Conservation (phyloP, 2,797 vertebrate species). For the Tragelaphus eurycerus region DNA sequence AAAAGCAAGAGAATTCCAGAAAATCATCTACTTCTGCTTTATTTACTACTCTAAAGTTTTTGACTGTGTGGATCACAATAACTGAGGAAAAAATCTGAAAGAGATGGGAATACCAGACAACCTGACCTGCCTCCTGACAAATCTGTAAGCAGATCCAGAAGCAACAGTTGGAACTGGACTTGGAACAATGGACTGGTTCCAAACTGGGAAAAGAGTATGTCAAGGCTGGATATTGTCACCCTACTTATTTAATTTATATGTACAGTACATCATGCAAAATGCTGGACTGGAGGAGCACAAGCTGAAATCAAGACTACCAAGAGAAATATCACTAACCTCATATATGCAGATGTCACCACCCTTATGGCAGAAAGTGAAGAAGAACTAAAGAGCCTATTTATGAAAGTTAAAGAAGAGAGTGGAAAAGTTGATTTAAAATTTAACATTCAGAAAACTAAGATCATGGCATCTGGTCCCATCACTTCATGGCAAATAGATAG, state of each 20-base stretch:
- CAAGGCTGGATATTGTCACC: background rate
- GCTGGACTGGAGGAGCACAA: background rate
- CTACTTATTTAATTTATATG: background rate
- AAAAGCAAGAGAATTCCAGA: too few species aligned
- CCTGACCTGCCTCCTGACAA: background rate
- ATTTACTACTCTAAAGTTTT: background rate
- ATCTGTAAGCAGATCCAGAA: background rate
- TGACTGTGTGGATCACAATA: background rate
- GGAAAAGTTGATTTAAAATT: background rate
- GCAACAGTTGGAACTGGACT: background rate
- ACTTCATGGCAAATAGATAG: background rate
- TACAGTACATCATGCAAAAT: background rate
- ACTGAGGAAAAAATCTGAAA: background rate
- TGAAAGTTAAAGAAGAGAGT: background rate
- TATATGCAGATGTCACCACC: background rate
- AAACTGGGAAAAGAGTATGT: background rate
- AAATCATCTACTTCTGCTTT: too few species aligned
- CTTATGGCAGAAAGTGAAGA: background rate
- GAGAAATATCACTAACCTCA: background rate
- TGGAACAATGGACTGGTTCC: background rate
- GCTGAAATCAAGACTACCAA: background rate
- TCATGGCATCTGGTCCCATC: background rate
- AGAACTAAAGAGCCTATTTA: background rate
- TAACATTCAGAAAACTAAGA: background rate
- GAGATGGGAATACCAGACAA: background rate